Conservation (phyloP, 2,113 vertebrate species). For the Carassius gibelio region DNA sequence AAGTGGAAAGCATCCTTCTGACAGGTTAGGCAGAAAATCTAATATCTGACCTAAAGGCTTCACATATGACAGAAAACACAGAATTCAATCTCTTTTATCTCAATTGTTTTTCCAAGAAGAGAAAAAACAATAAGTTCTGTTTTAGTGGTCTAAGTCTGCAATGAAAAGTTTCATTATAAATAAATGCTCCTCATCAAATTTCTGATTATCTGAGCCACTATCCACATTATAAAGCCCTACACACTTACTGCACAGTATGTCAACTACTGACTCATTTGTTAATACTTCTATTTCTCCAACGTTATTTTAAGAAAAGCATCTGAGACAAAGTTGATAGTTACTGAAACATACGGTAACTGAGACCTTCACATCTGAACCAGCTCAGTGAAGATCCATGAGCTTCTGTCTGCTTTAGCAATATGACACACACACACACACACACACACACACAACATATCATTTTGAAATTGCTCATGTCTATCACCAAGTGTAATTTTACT, state of each 20-base stretch:
- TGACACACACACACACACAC: neutral
- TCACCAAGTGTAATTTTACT: neutral
- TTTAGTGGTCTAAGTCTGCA: neutral
- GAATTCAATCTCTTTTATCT: neutral
- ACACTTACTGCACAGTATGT: neutral
- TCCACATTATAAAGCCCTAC: neutral
- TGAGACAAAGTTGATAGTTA: neutral
- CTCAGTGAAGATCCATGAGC: neutral
- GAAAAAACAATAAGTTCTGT: neutral
- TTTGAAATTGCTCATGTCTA: constrained; percentile 6
- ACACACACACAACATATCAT: neutral
- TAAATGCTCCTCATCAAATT: neutral
- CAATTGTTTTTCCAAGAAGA: neutral
- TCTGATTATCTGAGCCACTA: neutral
- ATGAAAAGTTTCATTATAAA: neutral
- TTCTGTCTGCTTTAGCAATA: neutral
- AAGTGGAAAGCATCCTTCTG: neutral
- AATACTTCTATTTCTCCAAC: neutral
- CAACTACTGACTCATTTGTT: neutral
- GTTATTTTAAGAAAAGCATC: neutral
- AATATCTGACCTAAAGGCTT: neutral
- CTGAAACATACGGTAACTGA: too few relatives aligned
- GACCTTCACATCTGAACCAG: neutral
- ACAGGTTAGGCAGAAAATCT: neutral
- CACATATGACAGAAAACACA: neutral